phyloP scores from a whole-genome alignment of 2,113 vertebrate species.

The Benitochromis conjunctus region DNA sequence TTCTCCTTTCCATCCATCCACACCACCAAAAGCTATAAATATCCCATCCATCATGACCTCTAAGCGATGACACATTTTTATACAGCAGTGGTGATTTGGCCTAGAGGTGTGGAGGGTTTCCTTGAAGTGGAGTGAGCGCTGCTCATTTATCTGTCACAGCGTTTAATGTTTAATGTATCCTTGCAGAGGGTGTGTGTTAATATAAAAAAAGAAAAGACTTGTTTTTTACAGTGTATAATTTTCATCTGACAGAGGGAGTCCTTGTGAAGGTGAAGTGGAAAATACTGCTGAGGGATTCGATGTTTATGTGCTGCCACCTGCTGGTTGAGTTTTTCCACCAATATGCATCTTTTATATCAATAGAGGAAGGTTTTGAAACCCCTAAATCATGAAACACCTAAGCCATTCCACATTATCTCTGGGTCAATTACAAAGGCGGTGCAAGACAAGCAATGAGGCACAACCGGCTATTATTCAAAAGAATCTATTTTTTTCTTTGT shows the following conservation, averaged over 20 bases:
- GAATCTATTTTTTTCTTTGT: not conserved
- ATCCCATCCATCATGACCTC: conserved; percentile 18
- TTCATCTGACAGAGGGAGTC: not conserved
- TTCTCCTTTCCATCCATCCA: not conserved
- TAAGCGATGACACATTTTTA: not conserved
- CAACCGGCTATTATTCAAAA: not conserved
- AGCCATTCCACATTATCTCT: not conserved
- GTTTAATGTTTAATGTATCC: not conserved
- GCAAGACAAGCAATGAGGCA: not conserved
- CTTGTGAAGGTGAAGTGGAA: conserved; percentile 44
- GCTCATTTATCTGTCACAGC: not conserved
- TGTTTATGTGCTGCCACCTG: conserved; percentile 46
- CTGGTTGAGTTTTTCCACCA: conserved; percentile 1
- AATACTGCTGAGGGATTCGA: not conserved
- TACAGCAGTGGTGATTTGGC: not conserved
- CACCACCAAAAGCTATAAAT: conserved; percentile 15
- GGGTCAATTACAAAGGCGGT: not conserved
- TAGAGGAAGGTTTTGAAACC: not conserved
- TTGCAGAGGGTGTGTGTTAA: not conserved
- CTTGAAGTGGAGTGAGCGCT: not conserved
- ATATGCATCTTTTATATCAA: not conserved
- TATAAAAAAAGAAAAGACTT: not conserved
- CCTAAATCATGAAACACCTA: not conserved
- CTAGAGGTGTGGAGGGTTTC: not conserved
- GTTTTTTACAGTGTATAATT: not conserved